A percentile compares a stretch with the other conserved stretches of the same genome.
phyloP scores from a whole-genome alignment of 2,113 vertebrate genomes.

The Hippoglossus stenolepis region DNA sequence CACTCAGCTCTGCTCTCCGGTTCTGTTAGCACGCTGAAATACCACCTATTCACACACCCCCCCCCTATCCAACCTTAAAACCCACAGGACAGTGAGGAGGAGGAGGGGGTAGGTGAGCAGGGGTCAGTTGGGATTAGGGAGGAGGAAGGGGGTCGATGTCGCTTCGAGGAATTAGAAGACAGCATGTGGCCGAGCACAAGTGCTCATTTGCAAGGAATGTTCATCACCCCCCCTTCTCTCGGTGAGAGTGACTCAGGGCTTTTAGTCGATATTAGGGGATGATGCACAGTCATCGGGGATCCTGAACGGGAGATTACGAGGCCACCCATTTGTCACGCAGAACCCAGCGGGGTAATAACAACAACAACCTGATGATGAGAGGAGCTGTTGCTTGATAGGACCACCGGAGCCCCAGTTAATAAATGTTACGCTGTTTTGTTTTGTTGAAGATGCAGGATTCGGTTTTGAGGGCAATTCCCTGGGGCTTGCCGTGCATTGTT shows the following conservation, averaged over 20 bases:
- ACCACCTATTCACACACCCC: conserved; percentile 65
- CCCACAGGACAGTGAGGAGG: conserved; percentile 6
- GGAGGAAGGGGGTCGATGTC: conserved; percentile 5
- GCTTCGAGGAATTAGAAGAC: conserved; percentile 57
- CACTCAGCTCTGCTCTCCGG: conserved; percentile 60
- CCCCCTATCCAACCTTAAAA: conserved; percentile 47
- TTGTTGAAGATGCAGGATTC: conserved; percentile 18
- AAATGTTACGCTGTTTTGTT: conserved; percentile 5
- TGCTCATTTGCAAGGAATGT: conserved; percentile 74
- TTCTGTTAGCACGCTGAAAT: conserved; percentile 64
- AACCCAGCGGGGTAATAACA: conserved; percentile 47
- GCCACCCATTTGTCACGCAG: conserved; percentile 64
- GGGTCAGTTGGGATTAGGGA: conserved; percentile 2
- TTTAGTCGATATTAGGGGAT: conserved; percentile 65
- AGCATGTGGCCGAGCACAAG: conserved; percentile 57
- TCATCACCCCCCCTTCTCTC: conserved; percentile 26
- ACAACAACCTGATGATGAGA: conserved; percentile 50
- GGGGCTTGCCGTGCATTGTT: conserved; percentile 11
- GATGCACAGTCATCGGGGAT: conserved; percentile 71
- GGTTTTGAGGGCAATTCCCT: not conserved
- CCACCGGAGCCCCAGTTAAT: conserved; percentile 13
- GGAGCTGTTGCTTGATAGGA: conserved; percentile 25
- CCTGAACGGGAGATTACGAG: conserved; percentile 47
- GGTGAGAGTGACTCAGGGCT: conserved; percentile 76
- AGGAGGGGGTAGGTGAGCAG: not conserved